Evolutionary conservation across 2,797 vertebrate species (phyloP).

Genomic region (Monodelphis domestica): DNA sequence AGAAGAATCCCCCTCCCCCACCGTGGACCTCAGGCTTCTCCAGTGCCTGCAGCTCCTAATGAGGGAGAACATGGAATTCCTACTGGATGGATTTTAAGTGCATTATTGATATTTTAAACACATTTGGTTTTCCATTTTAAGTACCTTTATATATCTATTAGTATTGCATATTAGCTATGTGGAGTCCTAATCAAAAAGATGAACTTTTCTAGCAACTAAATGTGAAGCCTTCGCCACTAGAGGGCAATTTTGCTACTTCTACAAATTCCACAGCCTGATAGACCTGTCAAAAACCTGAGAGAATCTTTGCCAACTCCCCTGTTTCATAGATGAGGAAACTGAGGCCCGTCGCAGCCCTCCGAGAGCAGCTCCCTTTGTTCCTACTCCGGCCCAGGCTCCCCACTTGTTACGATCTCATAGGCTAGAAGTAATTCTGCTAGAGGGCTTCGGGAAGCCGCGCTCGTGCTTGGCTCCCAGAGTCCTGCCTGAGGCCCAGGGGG

Average conservation of each 20-base stretch:
- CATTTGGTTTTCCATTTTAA: neutral
- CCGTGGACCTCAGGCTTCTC: no score
- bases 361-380: neutral
- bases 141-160: neutral
- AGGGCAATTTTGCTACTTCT: neutral
- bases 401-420: neutral
- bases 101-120: neutral
- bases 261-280: neutral
- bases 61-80: neutral
- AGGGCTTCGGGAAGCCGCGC: neutral
- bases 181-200: neutral
- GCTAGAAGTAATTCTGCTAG: neutral
- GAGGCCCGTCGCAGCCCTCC: neutral
- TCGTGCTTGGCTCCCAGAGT: neutral
- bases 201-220: neutral
- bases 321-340: neutral
- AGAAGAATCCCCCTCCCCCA: no score
- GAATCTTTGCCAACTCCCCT: rapidly evolving
- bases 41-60: neutral
- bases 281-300: neutral
- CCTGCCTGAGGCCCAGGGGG: no score
- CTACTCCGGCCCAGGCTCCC: neutral
- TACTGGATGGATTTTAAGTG: neutral
- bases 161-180: neutral
- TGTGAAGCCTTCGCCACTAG: neutral